phyloP scores from a whole-genome alignment of 2,113 vertebrate genomes.

The Chlamydotis undulata region DNA sequence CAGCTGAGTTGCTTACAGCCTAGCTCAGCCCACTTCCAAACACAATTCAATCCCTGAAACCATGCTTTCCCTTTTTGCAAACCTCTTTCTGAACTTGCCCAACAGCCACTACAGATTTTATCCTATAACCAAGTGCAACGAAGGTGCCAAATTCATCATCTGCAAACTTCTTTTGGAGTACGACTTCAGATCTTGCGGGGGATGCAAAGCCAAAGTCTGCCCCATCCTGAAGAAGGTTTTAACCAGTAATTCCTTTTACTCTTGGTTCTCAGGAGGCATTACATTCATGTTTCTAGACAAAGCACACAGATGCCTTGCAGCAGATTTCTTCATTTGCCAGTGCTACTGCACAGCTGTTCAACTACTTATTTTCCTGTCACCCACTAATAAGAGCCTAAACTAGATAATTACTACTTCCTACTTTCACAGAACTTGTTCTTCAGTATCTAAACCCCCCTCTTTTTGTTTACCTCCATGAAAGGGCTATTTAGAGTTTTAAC shows the following conservation, averaged over 20 bases:
- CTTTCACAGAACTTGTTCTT: slow-evolving; percentile 20
- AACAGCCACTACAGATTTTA: background rate
- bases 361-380: slow-evolving; percentile 48
- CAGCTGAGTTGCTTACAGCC: background rate
- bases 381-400: background rate
- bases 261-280: background rate
- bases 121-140: background rate
- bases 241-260: background rate
- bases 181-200: background rate
- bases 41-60: background rate
- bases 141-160: background rate
- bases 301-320: background rate
- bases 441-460: background rate
- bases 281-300: background rate
- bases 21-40: background rate
- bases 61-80: background rate
- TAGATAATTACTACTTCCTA: slow-evolving; percentile 22
- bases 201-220: background rate
- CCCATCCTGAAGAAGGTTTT: background rate
- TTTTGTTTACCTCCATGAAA: background rate
- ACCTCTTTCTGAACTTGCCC: background rate
- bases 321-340: slow-evolving; percentile 16
- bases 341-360: slow-evolving; percentile 31
- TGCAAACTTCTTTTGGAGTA: background rate
- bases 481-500: slow-evolving; percentile 7